Base-by-base conservation (phyloP, 2,888 invertebrate species). In the Catocala nupta region DNA sequence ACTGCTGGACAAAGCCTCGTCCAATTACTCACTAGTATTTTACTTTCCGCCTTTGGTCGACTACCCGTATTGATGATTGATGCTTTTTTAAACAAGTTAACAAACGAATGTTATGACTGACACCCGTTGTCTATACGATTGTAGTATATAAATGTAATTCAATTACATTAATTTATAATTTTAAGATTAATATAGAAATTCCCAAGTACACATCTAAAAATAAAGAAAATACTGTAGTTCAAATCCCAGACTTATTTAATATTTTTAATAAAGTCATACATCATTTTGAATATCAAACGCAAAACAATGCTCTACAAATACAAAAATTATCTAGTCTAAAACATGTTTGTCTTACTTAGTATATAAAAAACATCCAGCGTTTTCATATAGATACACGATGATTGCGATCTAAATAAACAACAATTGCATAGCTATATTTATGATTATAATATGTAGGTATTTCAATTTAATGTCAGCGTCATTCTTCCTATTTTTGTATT, bases 151-250 rank as follows among this genome's bases (percentile, higher is more conserved):
- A 39, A 39, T 58, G 64, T 70, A 57, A 51, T 70, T 64, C 59
- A 5, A 64, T 67, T 58, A 64, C 62, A 70, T 63, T 53, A 9
- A 52, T 34, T 13, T 12, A 45, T 47, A 47, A 50, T 59, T 58
- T 63, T 3, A 61, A 51, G n/a, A 59, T 25, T 56, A 59, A 44
- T 53, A 50, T 53, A 55, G 48, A 43, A 66, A 43, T 58, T 55
- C 34, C 9, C 57, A 54, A 67, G 48, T 66, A 25, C 39, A 8
- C 6, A 47, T 50, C 16, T 5, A 56, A 54, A 57, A 39, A 39
- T 39, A 57, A 60, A 43, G 49, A 47, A 63, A 59, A 71, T 58
- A 60, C 43, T 63, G 55, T 8, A 12, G 7, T 42, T 45, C 50
- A 9, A 52, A 58, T 47, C 25, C 11, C 44, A 60, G 49, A 66